Conservation (phyloP, 2,797 vertebrate genomes). For the Momotus momota region DNA sequence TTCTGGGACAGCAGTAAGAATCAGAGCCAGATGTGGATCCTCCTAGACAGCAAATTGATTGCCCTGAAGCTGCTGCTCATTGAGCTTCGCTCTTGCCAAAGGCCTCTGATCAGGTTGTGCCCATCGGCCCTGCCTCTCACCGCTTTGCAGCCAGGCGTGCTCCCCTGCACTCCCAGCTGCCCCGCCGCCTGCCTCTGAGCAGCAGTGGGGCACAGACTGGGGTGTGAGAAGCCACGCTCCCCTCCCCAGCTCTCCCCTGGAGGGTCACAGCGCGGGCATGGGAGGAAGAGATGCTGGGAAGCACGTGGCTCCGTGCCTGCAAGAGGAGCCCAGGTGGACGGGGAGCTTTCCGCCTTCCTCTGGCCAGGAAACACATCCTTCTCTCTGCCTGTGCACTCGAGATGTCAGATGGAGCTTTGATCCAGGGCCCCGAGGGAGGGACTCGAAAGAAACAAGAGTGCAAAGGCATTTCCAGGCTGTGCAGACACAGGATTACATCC, state of each 20-base stretch:
- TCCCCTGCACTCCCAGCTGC: neutral
- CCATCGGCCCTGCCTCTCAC: fast-evolving
- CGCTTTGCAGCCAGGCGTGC: fast-evolving
- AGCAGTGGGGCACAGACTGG: neutral
- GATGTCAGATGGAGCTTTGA: constrained; percentile 36
- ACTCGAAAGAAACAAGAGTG: neutral
- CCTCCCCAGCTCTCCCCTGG: neutral
- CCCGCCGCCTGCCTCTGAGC: neutral
- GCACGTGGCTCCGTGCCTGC: neutral
- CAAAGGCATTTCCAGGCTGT: constrained; percentile 37
- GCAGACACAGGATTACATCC: neutral
- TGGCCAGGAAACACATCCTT: neutral
- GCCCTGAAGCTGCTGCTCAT: neutral
- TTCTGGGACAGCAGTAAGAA: neutral
- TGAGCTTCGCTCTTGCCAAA: neutral
- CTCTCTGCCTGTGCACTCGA: fast-evolving
- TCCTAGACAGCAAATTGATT: neutral
- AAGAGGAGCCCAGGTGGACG: constrained; percentile 7
- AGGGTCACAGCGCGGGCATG: neutral
- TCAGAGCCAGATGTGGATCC: neutral
- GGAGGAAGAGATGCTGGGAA: neutral
- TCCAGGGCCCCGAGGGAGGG: neutral
- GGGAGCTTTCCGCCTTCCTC: neutral
- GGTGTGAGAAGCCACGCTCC: neutral
- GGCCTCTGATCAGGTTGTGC: neutral